phyloP scores from a whole-genome alignment of 2,113 vertebrate genomes.

The Caranx ignobilis region DNA sequence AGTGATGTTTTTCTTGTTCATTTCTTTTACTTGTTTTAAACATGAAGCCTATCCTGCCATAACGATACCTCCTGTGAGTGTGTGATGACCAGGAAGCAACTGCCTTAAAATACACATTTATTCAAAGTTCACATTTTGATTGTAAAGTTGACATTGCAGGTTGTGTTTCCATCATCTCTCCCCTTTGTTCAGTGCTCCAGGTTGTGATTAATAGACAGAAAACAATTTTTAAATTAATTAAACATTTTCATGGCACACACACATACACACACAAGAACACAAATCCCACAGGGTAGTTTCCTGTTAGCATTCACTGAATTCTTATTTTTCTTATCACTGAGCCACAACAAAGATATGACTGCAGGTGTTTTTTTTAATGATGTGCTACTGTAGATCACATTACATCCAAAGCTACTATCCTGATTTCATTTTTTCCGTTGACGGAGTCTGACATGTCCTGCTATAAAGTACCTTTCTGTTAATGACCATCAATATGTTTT shows the following conservation, averaged over 20 bases:
- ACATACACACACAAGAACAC: not conserved
- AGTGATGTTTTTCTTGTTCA: too few relatives aligned
- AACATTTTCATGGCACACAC: not conserved
- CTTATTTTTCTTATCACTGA: conserved; percentile 31
- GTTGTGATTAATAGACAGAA: not conserved
- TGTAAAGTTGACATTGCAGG: not conserved
- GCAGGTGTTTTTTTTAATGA: conserved; percentile 33
- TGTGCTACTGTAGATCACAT: conserved; percentile 8
- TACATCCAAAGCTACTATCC: conserved; percentile 17
- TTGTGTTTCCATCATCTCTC: not conserved
- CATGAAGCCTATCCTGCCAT: too few relatives aligned
- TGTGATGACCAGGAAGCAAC: not conserved
- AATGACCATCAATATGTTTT: not conserved
- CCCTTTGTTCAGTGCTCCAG: not conserved
- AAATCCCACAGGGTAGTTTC: not conserved
- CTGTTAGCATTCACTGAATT: conserved; percentile 7
- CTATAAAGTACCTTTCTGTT: not conserved
- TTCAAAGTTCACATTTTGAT: not conserved
- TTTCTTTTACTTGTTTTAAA: too few relatives aligned
- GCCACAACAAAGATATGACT: conserved; percentile 24
- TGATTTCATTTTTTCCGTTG: conserved; percentile 18
- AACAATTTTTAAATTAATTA: not conserved
- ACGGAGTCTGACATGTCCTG: not conserved
- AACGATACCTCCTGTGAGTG: not conserved
- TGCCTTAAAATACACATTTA: not conserved